Evolutionary conservation across 92 coral and sea anemone species (phyloP).

Genomic region (Virgularia gustaviana): DNA sequence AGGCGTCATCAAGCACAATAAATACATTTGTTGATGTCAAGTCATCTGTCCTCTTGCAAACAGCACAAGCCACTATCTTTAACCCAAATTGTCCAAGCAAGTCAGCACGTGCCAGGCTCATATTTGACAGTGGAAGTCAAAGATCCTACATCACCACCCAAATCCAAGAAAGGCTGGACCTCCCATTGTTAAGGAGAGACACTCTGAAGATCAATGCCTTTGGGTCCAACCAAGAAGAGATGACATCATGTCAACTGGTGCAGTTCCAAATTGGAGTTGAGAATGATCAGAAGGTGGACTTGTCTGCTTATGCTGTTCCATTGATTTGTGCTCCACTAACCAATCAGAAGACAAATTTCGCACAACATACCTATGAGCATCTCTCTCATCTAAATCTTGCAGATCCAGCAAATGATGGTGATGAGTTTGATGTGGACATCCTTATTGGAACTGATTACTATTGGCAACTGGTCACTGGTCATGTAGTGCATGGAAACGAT

Average conservation of each 20-base stretch:
- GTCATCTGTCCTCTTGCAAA: not conserved
- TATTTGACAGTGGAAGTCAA: constrained; percentile 17
- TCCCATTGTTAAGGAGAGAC: not conserved
- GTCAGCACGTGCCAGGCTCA: not conserved
- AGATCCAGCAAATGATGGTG: constrained; percentile 4
- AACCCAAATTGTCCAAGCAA: constrained; percentile 9
- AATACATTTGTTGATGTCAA: constrained; percentile 7
- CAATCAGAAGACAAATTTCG: not conserved
- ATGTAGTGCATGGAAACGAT: constrained; percentile 6
- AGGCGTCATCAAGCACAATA: not conserved
- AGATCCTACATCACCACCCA: constrained; percentile 1
- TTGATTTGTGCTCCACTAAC: not conserved
- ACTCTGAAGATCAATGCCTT: constrained; percentile 7
- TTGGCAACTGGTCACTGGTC: constrained; percentile 16
- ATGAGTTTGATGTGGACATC: constrained; percentile 5
- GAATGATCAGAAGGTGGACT: too few relatives aligned
- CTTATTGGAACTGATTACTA: constrained; percentile 12
- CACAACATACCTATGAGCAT: constrained; percentile 12
- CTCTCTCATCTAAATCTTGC: constrained; percentile 13
- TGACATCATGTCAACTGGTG: not conserved
- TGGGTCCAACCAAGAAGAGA: constrained; percentile 9
- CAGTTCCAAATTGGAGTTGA: not conserved
- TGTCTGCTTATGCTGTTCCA: not conserved
- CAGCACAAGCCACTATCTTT: constrained; percentile 2
- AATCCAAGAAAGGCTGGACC: not conserved